Evolutionary conservation across 2,113 vertebrate genomes (phyloP).

Genomic region (Haplotaxodon microlepis): DNA sequence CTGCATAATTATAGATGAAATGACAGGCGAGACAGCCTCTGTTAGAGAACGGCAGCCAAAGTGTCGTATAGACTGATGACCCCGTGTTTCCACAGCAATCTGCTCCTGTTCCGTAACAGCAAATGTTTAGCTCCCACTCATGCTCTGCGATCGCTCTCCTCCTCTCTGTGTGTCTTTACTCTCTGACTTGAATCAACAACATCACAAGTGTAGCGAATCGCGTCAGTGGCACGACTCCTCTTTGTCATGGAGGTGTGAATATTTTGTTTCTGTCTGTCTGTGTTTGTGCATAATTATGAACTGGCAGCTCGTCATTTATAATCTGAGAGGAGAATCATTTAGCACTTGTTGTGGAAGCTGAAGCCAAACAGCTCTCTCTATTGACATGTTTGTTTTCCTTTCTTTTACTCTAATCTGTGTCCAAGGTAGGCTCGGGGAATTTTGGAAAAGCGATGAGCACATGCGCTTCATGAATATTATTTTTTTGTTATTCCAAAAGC

Average conservation of each 20-base stretch:
- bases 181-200: conserved; percentile 25
- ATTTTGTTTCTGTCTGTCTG: not conserved
- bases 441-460: not conserved
- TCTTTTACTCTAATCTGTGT: not conserved
- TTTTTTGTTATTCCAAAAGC: not conserved
- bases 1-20: not conserved
- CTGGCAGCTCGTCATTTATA: not conserved
- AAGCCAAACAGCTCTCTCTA: not conserved
- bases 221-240: not conserved
- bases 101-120: conserved; percentile 3
- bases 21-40: not conserved
- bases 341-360: not conserved
- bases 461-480: not conserved
- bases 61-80: not conserved
- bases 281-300: conserved; percentile 26
- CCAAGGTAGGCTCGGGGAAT: not conserved
- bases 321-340: conserved; percentile 22
- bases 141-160: not conserved
- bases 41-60: not conserved
- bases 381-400: not conserved
- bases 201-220: conserved; percentile 1
- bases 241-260: conserved; percentile 9
- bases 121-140: not conserved
- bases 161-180: not conserved
- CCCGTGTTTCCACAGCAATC: not conserved